Evolutionary conservation across 2,888 invertebrate genomes (phyloP).

Genomic region (Athalia cordata): DNA sequence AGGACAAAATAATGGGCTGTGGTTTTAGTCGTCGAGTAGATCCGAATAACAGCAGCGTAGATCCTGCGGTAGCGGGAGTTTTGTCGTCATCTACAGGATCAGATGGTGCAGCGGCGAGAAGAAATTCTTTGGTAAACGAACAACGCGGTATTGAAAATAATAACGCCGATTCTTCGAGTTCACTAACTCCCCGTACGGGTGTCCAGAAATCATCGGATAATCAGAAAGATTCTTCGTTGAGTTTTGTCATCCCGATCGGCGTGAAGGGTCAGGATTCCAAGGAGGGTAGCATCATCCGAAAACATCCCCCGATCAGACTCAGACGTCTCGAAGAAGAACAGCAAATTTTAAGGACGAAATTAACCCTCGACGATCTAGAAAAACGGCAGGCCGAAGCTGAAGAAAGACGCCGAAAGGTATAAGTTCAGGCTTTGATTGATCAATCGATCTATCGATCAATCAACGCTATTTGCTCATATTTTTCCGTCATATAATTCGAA

Average conservation of each 20-base stretch:
- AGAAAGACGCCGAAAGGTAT: slow-evolving; percentile 36
- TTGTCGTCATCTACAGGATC: not conserved
- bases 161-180: no score
- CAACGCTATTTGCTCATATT: no score
- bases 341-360: slow-evolving; percentile 10
- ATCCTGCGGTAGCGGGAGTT: not conserved
- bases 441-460: no score
- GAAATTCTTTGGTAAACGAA: no score
- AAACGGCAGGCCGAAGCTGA: slow-evolving; percentile 34
- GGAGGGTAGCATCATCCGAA: slow-evolving; percentile 29
- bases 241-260: slow-evolving; percentile 37
- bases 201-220: no score
- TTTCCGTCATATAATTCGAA: no score
- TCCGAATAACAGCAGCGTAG: slow-evolving; percentile 19
- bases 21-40: slow-evolving; percentile 39
- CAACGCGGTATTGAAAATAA: no score
- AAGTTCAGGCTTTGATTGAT: not conserved
- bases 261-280: not conserved
- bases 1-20: slow-evolving; percentile 43
- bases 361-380: slow-evolving; percentile 25
- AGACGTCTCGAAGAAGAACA: slow-evolving; percentile 36
- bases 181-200: no score
- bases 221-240: slow-evolving; percentile 24
- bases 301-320: slow-evolving; percentile 28
- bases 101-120: no score